Evolutionary conservation across 2,797 vertebrate species (phyloP).

Genomic region (Enteromius radiatus): DNA sequence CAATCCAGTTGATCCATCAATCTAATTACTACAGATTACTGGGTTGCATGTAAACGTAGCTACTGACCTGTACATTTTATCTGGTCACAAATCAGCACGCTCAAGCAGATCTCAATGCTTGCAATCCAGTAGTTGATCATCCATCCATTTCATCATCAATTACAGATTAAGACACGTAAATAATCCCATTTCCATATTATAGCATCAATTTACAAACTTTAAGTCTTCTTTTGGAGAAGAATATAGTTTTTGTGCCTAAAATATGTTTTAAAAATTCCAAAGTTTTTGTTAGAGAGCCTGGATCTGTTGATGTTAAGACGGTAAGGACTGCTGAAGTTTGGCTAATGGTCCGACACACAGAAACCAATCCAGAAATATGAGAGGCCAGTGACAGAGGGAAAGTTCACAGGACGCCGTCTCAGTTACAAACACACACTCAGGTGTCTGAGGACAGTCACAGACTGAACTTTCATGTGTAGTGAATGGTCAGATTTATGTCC

Average conservation of each 20-base stretch:
- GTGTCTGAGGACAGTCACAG: neutral
- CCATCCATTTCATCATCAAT: neutral
- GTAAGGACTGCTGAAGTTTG: neutral
- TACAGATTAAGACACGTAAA: neutral
- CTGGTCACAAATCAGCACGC: neutral
- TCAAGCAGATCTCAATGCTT: neutral
- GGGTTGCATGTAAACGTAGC: neutral
- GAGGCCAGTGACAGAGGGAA: slow-evolving; percentile 16
- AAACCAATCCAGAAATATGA: slow-evolving; percentile 22
- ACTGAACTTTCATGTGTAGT: neutral
- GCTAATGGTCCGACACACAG: neutral
- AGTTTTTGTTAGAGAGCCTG: neutral
- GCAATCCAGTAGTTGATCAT: too few species aligned
- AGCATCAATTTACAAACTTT: neutral
- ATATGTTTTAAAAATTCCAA: neutral
- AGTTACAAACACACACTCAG: neutral
- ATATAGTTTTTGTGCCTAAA: neutral
- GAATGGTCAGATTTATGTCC: neutral
- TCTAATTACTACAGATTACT: neutral
- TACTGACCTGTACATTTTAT: neutral
- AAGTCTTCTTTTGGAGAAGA: neutral
- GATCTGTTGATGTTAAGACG: neutral
- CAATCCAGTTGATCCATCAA: neutral
- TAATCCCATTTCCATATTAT: neutral
- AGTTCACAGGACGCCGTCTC: neutral